Base-by-base conservation (phyloP, 1,140 invertebrate genomes). In the Drosophila kanapiae region DNA sequence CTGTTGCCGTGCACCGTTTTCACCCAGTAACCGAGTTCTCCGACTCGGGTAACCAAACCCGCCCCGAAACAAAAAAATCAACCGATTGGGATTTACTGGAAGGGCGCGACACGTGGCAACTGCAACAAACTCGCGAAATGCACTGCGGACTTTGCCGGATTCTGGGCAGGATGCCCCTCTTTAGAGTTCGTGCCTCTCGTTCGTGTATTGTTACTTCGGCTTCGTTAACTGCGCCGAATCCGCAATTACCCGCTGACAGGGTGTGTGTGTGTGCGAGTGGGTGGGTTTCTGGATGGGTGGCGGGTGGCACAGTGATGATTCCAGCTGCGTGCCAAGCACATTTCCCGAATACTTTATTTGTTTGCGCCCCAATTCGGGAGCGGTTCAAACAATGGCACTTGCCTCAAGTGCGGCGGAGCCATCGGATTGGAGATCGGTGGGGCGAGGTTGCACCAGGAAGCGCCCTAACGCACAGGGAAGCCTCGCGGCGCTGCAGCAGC, bases 1-100 rank as follows among this genome's bases (percentile, higher is more conserved):
- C 69, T 72, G 69, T 72, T 72, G 69, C 69, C 45, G 69, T 80
- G 79, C 76, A 74, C 53, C 14, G 71, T 80, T 90, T 88, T 88
- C 81, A 90, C 84, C 84, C 85, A 88, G 84, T 88, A 88, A 88
- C 84, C 84, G 84, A 88, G 75, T 88, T 88, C 63, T 72, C 23
- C 11, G 67, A 53, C 75, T 77, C 51, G 74, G 69, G 60, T 63
- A 78, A 71, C 69, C 78, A 60, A 78, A 71, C 69, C 78, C 85
- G 60, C 81, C 75, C 85, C 81, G 62, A 64, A 70, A 45, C 56
- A 67, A 65, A 18, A 35, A 58, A 58, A 23, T 23, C 23, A 23
- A 64, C 42, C 51, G 67, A 61, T 47, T 43, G 61, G 37, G 57
- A 67, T 11, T 60, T 10, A 16, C 13, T 42, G 35, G 27, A 43